Evolutionary conservation across 2,797 vertebrate species (phyloP).

Genomic region (Todus mexicanus): DNA sequence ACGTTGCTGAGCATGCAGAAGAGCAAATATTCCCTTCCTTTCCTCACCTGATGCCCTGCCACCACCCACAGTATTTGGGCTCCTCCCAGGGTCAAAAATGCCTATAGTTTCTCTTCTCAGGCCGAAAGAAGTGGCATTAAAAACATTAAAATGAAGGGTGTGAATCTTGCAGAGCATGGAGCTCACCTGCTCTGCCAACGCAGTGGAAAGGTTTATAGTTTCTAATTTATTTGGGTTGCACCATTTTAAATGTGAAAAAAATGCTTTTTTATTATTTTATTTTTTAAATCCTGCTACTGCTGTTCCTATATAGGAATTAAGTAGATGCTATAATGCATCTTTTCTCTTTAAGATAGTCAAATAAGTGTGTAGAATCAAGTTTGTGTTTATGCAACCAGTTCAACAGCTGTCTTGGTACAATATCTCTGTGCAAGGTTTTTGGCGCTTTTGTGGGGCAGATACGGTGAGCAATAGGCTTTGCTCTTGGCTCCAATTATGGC

Average conservation of each 20-base stretch:
- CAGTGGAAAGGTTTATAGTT: neutral
- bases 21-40: neutral
- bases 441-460: neutral
- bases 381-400: neutral
- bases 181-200: neutral
- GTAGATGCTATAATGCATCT: neutral
- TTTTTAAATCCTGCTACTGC: neutral
- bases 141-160: neutral
- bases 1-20: neutral
- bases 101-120: neutral
- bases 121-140: neutral
- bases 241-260: neutral
- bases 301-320: neutral
- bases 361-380: neutral
- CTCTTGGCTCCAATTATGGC: accelerated
- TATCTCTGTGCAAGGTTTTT: neutral
- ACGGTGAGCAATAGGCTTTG: neutral
- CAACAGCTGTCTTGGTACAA: neutral
- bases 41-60: neutral
- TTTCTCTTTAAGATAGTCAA: neutral
- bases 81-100: neutral
- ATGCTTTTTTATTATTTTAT: neutral
- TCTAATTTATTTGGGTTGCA: neutral
- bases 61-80: neutral
- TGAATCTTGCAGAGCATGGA: neutral